Evolutionary conservation across 2,888 invertebrate species (phyloP), one percentile per base, ranked within the genome.

Genomic region (Amorpha juglandis): DNA sequence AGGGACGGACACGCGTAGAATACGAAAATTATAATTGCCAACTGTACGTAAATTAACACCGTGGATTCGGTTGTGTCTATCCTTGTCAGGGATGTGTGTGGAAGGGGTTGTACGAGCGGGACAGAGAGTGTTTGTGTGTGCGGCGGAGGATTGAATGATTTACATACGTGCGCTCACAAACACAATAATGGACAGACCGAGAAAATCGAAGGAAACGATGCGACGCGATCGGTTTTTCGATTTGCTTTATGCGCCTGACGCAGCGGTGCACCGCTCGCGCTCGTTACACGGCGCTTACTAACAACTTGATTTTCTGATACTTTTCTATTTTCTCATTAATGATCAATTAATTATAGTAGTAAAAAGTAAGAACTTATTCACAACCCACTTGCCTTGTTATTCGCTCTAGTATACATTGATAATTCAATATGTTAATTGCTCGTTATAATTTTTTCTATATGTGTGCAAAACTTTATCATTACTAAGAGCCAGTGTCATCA

Each of bases 1-100:
- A 88, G 85, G 84, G 92, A 91, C 83, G 79, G 82, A 73, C 78
- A 80, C 58, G 58, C 58, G 84, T 79, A 76, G 75, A 84, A 88
- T 86, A 85, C 88, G 89, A 90, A 91, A 91, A 93, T 92, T 92
- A 93, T 93, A 93, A 93, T 93, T 93, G 92, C 91, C 91, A 91
- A 89, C 88, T 88, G 91, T 89, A 89, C 89, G 90, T 92, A 91
- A 93, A 93, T 93, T 93, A 93, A 92, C 92, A 91, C 91, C 88
- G 88, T 79, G 84, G 90, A 89, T 90, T 87, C 83, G 81, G 81
- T 78, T 81, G 78, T 74, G 83, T 78, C 80, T 83, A 82, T 84
- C 86, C 71, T 80, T 81, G 45, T 77, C 72, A 42, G 1, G 27
- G 14, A 9, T 14, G 27, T 52, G 52, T 38, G 21, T 27, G 50